These are phyloP conservation scores for Hybognathus amarus DNA, from an alignment of 2,797 vertebrate genomes.

Conservation along the genomic window DNA sequence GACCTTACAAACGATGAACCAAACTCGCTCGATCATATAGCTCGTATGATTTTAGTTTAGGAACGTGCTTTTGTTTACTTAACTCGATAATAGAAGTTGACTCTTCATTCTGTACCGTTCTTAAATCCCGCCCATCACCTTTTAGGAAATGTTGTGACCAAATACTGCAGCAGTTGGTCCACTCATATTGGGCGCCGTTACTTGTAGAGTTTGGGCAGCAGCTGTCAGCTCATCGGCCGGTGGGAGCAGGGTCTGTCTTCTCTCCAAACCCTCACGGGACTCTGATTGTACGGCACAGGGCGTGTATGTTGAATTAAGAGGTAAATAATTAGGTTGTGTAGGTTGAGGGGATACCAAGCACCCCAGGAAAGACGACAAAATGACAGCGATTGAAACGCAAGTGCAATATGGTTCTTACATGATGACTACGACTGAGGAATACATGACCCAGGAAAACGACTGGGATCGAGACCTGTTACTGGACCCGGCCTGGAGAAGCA, in stretches of 20 bases:
- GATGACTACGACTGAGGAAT: constrained; percentile 68
- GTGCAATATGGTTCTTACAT: constrained; percentile 60
- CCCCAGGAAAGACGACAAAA: constrained; percentile 49
- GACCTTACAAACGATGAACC: not conserved
- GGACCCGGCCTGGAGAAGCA: constrained; percentile 83
- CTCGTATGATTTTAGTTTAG: not conserved
- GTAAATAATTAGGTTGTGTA: constrained; percentile 22
- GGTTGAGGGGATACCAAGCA: constrained; percentile 51
- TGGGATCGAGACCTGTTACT: constrained; percentile 81
- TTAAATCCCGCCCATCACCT: constrained; percentile 48
- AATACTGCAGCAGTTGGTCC: constrained; percentile 52
- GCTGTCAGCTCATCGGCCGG: constrained; percentile 56
- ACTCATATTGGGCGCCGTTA: constrained; percentile 67
- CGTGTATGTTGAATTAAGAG: constrained; percentile 54
- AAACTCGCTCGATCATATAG: not conserved
- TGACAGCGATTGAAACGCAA: constrained; percentile 63
- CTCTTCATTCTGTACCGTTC: not conserved
- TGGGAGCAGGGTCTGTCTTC: constrained; percentile 49
- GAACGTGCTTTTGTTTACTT: not conserved
- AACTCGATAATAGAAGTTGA: not conserved
- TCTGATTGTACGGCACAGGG: constrained; percentile 28
- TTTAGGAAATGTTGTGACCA: constrained; percentile 46
- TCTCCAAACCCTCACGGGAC: constrained; percentile 40
- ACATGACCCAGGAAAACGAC: constrained; percentile 79
- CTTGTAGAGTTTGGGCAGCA: constrained; percentile 63